Conservation (phyloP, 2,113 vertebrate genomes). For the Eidolon helvum region DNA sequence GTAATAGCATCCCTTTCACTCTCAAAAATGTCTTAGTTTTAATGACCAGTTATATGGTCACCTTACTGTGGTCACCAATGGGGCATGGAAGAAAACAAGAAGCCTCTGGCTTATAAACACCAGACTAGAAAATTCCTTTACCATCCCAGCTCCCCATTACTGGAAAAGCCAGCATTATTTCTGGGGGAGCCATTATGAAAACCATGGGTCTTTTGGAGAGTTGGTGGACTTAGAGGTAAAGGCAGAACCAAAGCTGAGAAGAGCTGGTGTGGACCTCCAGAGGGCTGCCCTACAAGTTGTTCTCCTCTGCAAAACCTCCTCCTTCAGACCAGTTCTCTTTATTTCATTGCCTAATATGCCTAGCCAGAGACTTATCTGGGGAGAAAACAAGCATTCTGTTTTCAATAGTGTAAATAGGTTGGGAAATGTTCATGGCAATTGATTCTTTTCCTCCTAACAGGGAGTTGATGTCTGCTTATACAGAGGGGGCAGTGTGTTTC, state of each 20-base stretch:
- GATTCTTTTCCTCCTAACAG: neutral
- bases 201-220: neutral
- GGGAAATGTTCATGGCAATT: neutral
- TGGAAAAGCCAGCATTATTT: neutral
- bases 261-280: neutral
- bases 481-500: neutral
- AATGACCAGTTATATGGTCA: neutral
- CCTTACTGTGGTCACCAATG: neutral
- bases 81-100: neutral
- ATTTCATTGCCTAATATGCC: neutral
- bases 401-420: neutral
- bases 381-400: neutral
- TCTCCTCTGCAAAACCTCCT: neutral
- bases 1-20: neutral
- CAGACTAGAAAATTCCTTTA: neutral
- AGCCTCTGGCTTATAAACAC: neutral
- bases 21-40: neutral
- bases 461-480: neutral
- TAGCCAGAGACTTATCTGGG: neutral
- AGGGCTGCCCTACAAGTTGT: neutral
- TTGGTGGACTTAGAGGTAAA: neutral
- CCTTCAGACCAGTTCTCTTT: neutral
- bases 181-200: neutral
- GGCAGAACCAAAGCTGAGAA: neutral
- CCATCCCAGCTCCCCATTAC: neutral